A percentile compares a stretch with the other conserved stretches of the same genome.
These are phyloP conservation scores for Prenolepis imparis DNA, from an alignment of 2,888 invertebrate genomes.

Conservation along the genomic window DNA sequence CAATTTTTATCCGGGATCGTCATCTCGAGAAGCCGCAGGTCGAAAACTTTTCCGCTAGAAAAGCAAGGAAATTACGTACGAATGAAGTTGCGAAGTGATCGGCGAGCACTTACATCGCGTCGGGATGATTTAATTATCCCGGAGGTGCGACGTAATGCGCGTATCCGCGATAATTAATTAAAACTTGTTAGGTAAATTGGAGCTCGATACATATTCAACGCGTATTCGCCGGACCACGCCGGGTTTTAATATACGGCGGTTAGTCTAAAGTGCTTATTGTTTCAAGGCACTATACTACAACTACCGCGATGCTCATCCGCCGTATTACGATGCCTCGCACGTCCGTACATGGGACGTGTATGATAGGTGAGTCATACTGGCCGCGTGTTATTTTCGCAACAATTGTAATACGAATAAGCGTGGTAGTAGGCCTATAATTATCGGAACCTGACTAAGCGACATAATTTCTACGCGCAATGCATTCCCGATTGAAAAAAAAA, in stretches of 20 bases:
- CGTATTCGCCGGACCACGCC: constrained; percentile 57
- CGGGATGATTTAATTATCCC: constrained; percentile 29
- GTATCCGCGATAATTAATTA: constrained; percentile 39
- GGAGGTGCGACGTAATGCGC: background rate
- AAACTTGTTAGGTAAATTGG: constrained; percentile 49
- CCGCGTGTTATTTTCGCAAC: constrained; percentile 63
- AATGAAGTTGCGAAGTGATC: constrained; percentile 7
- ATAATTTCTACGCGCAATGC: constrained; percentile 11
- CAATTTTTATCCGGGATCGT: background rate
- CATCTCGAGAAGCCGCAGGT: background rate
- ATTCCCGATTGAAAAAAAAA: background rate
- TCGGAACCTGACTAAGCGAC: constrained; percentile 44
- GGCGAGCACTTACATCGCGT: background rate
- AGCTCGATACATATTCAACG: constrained; percentile 56
- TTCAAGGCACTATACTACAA: constrained; percentile 62
- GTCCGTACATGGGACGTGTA: constrained; percentile 65
- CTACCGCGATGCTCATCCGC: constrained; percentile 60
- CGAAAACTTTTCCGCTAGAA: background rate
- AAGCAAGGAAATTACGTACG: background rate
- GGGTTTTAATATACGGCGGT: constrained; percentile 68
- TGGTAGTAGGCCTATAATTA: constrained; percentile 32
- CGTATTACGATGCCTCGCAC: constrained; percentile 68
- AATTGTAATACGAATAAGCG: constrained; percentile 57
- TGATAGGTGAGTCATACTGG: constrained; percentile 69
- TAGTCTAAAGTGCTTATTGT: constrained; percentile 75